A percentile compares a stretch with the other conserved stretches of the same genome.
These are phyloP conservation scores for Coptodon bakossiorum DNA, from an alignment of 2,113 vertebrate genomes.

Conservation along the genomic window DNA sequence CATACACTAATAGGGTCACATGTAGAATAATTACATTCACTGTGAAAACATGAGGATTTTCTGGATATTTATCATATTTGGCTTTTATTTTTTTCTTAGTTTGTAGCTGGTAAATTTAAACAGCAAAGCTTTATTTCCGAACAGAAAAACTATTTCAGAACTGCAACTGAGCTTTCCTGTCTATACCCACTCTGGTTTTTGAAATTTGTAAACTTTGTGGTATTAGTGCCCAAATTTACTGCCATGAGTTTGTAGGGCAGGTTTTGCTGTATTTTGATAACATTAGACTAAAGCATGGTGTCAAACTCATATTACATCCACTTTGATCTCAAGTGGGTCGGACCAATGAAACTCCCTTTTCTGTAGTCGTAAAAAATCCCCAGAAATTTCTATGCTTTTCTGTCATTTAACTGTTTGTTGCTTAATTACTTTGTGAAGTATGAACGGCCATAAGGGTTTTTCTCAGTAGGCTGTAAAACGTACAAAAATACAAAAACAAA, in stretches of 20 bases:
- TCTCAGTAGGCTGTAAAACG: neutral
- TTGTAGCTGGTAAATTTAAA: neutral
- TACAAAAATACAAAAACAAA: fast-evolving
- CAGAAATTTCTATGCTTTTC: neutral
- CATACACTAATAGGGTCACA: neutral
- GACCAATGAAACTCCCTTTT: neutral
- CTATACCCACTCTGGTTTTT: neutral
- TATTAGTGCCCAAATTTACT: neutral
- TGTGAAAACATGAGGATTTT: neutral
- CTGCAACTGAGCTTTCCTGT: neutral
- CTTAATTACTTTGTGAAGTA: no score
- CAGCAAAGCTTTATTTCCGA: neutral
- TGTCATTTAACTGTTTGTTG: neutral
- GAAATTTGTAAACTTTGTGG: neutral
- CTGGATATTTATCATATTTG: neutral
- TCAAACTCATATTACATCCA: neutral
- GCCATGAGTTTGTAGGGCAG: neutral
- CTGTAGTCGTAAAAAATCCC: no score
- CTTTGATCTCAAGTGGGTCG: neutral
- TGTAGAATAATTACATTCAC: neutral
- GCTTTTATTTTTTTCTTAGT: fast-evolving
- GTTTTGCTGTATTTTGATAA: neutral
- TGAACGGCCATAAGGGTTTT: no score
- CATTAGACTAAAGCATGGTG: neutral
- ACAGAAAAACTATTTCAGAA: neutral